Conservation (phyloP, 1,140 invertebrate species). For the Megathymus violae region DNA sequence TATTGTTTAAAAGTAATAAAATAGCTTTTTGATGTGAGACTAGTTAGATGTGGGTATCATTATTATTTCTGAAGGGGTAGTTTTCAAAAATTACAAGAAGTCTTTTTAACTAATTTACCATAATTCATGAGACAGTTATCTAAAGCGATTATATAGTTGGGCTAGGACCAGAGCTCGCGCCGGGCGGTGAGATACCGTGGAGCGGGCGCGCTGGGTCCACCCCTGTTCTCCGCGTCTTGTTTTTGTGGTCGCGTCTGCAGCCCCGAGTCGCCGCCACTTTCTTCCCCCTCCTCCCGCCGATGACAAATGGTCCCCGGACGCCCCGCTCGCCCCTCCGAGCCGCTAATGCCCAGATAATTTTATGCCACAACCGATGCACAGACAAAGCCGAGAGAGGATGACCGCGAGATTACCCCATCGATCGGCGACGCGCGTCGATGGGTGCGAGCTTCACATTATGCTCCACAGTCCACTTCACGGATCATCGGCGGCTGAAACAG, state of each 20-base stretch:
- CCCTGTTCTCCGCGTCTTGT: constrained; percentile 67
- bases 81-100: too few species aligned
- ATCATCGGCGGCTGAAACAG: constrained; percentile 56
- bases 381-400: constrained; percentile 61
- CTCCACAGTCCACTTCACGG: constrained; percentile 54
- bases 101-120: too few species aligned
- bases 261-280: constrained; percentile 76
- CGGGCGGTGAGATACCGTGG: constrained; percentile 36
- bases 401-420: constrained; percentile 69
- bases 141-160: constrained; percentile 40
- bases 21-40: too few species aligned
- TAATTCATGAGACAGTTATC: constrained; percentile 43
- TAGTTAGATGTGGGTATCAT: too few species aligned
- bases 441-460: constrained; percentile 62
- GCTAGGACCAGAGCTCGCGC: constrained; percentile 18
- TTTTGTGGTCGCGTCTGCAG: constrained; percentile 82
- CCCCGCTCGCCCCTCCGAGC: constrained; percentile 50
- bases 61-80: too few species aligned
- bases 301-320: constrained; percentile 79
- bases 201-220: constrained; percentile 42
- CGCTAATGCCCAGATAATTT: constrained; percentile 77
- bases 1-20: too few species aligned
- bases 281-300: constrained; percentile 62
- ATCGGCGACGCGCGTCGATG: constrained; percentile 68
- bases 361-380: constrained; percentile 67